These are phyloP conservation scores for Circaetus cinerascens DNA, from an alignment of 2,113 vertebrate species.

Conservation along the genomic window DNA sequence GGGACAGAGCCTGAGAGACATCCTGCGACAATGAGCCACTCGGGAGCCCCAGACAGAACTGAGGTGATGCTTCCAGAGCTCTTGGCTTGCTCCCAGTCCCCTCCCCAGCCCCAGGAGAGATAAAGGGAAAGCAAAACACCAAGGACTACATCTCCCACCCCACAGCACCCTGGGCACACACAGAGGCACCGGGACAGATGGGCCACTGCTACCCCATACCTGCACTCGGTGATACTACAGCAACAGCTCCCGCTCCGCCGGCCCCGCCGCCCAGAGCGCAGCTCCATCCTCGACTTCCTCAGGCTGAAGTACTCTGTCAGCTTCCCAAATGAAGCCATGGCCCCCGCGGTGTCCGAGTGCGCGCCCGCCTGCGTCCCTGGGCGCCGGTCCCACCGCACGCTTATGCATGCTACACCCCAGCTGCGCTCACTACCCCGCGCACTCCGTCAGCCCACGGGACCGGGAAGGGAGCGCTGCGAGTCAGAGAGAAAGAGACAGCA, in stretches of 20 bases:
- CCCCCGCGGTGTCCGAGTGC: not conserved
- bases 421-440: not conserved
- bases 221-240: conserved; percentile 87
- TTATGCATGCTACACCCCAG: not conserved
- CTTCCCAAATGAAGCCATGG: conserved; percentile 91
- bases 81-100: not conserved
- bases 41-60: not conserved
- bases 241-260: conserved; percentile 86
- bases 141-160: not conserved
- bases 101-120: not conserved
- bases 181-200: accelerated
- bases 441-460: not conserved
- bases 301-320: conserved; percentile 91
- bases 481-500: not conserved
- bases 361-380: not conserved
- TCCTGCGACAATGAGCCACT: accelerated
- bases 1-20: too few species aligned
- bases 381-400: not conserved
- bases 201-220: conserved; percentile 64
- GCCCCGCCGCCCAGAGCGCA: conserved; percentile 74
- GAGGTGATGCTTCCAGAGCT: not conserved
- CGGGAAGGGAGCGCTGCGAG: not conserved
- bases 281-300: conserved; percentile 86
- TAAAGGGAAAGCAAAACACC: not conserved
- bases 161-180: accelerated